phyloP scores from a whole-genome alignment of 1,140 invertebrate genomes.

The Centruroides sculpturatus region DNA sequence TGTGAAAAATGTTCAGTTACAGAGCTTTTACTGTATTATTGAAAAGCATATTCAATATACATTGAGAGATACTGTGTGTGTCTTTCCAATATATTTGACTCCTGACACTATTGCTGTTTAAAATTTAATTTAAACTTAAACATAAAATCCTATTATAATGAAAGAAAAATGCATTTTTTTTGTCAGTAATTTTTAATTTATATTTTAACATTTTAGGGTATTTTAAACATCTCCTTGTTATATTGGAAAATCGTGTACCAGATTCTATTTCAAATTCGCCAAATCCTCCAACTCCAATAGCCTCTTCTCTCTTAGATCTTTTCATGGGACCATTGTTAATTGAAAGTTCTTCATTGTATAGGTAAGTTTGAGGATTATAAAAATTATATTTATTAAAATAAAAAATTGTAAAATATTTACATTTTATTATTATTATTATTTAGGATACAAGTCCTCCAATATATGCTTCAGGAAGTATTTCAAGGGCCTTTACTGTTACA shows the following conservation, averaged over 20 bases:
- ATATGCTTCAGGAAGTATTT: slow-evolving; percentile 1
- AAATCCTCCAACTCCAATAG: slow-evolving; percentile 58
- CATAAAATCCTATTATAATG: too few species aligned
- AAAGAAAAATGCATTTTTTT: too few species aligned
- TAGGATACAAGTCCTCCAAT: not conserved
- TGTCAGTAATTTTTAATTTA: slow-evolving; percentile 32
- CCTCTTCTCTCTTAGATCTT: slow-evolving; percentile 56
- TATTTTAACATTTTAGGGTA: slow-evolving; percentile 39
- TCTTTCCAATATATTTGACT: too few species aligned
- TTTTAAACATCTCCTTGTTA: not conserved
- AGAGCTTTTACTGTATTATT: too few species aligned
- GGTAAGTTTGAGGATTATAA: not conserved
- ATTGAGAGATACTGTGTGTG: too few species aligned
- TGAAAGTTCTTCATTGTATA: not conserved
- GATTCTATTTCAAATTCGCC: slow-evolving; percentile 51
- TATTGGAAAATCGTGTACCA: slow-evolving; percentile 11
- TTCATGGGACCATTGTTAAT: slow-evolving; percentile 50
- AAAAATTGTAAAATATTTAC: not conserved
- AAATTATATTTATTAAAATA: slow-evolving; percentile 1
- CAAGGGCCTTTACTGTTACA: slow-evolving; percentile 1
- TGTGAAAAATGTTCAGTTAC: too few species aligned
- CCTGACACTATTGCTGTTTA: too few species aligned
- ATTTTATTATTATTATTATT: not conserved
- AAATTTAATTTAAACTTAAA: too few species aligned
- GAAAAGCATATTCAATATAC: too few species aligned